phyloP scores from a whole-genome alignment of 2,113 vertebrate species.

The Syrmaticus mikado region DNA sequence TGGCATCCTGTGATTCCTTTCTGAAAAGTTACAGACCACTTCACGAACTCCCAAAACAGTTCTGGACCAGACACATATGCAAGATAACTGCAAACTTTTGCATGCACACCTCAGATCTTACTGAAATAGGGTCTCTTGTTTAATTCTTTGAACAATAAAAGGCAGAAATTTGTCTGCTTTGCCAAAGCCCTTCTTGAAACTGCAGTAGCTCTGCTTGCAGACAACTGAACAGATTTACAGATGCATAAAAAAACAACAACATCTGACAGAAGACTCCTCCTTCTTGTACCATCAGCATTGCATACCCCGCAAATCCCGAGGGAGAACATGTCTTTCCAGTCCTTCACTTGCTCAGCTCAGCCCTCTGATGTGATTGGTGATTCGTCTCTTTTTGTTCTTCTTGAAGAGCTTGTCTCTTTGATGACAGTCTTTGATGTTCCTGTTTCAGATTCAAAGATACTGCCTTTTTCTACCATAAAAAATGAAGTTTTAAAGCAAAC shows the following conservation, averaged over 20 bases:
- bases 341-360: slow-evolving; percentile 7
- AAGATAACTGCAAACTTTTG: background rate
- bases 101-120: background rate
- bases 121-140: background rate
- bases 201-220: background rate
- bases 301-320: slow-evolving; percentile 28
- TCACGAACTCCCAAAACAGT: background rate
- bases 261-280: slow-evolving; percentile 3
- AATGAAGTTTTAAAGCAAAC: slow-evolving; percentile 21
- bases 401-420: slow-evolving; percentile 42
- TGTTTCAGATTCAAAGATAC: slow-evolving; percentile 36
- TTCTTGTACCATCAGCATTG: background rate
- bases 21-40: background rate
- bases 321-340: background rate
- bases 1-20: background rate
- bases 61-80: background rate
- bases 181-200: background rate
- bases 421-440: slow-evolving; percentile 59
- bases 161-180: background rate
- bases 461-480: slow-evolving; percentile 15
- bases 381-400: slow-evolving; percentile 58
- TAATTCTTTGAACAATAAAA: background rate
- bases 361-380: slow-evolving; percentile 43
- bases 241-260: background rate
- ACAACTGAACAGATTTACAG: background rate